A percentile compares a stretch with the other conserved stretches of the same genome.
Evolutionary conservation across 2,113 vertebrate genomes (phyloP).

Genomic region (Ptilonorhynchus violaceus): DNA sequence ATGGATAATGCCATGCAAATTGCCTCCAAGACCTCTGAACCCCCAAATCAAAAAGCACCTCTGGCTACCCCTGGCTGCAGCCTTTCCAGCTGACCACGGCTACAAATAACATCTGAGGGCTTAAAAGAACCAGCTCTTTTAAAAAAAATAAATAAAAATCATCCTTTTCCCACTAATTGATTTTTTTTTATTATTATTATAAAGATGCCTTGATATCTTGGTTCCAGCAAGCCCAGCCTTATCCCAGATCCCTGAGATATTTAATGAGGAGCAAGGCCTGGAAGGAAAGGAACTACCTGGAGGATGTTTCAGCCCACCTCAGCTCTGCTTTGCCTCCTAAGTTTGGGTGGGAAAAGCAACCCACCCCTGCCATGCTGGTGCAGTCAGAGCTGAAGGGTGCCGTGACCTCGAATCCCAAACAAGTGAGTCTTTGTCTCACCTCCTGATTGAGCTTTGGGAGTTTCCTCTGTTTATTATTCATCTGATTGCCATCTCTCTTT

Average conservation of each 20-base stretch:
- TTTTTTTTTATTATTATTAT: background rate
- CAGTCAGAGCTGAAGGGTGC: background rate
- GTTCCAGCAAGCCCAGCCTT: background rate
- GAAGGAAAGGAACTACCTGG: background rate
- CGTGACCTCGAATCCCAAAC: background rate
- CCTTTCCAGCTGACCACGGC: rapidly evolving
- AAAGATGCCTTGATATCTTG: background rate
- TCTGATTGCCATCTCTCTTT: background rate
- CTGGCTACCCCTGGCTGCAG: background rate
- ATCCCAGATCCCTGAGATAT: background rate
- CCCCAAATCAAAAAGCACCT: background rate
- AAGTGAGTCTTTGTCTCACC: background rate
- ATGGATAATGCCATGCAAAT: constrained; percentile 29
- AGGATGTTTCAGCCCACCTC: background rate
- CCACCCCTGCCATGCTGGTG: background rate
- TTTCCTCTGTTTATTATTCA: constrained; percentile 4
- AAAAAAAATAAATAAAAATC: background rate
- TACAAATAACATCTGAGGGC: background rate
- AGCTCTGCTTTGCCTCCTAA: background rate
- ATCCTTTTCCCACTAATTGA: background rate
- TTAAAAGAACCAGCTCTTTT: background rate
- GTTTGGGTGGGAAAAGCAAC: background rate
- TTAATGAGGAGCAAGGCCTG: background rate
- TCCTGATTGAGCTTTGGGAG: background rate
- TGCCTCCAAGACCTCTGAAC: constrained; percentile 3